Conservation (phyloP, 2,888 invertebrate genomes). For the Hydroisotoma schaefferi region DNA sequence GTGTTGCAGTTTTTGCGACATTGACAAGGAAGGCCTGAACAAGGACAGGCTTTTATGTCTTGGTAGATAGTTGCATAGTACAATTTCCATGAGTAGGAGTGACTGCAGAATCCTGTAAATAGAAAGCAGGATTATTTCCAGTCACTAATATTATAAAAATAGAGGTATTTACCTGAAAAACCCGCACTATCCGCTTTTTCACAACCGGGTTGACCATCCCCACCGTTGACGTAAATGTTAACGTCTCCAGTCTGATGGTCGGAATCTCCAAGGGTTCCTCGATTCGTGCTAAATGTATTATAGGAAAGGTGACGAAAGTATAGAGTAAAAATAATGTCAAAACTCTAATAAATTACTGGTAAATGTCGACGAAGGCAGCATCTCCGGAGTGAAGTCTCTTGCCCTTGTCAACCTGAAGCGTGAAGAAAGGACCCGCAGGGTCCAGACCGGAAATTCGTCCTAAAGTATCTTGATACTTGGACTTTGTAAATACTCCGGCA, state of each 20-base stretch:
- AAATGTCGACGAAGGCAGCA: conserved; percentile 36
- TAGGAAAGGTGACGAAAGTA: no score
- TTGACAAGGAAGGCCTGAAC: conserved; percentile 27
- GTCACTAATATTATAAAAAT: not conserved
- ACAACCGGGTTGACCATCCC: conserved; percentile 28
- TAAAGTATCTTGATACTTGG: not conserved
- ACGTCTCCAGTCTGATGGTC: conserved; percentile 29
- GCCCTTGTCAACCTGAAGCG: conserved; percentile 12
- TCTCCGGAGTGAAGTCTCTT: conserved; percentile 28
- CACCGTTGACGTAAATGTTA: conserved; percentile 37
- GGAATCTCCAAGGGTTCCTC: conserved; percentile 31
- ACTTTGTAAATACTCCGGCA: conserved; percentile 1
- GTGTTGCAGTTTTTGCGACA: conserved; percentile 22
- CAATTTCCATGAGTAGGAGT: conserved; percentile 27
- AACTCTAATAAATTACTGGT: no score
- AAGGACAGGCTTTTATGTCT: conserved; percentile 28
- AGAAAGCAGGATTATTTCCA: not conserved
- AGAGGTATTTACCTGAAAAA: not conserved
- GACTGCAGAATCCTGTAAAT: conserved; percentile 32
- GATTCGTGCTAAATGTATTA: no score
- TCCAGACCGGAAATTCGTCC: conserved; percentile 28
- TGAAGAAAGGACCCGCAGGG: conserved; percentile 33
- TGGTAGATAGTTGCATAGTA: conserved; percentile 12
- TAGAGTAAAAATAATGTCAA: no score
- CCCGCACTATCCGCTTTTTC: not conserved